These are phyloP conservation scores for Lepus townsendii DNA, from an alignment of 2,797 vertebrate genomes.

Conservation along the genomic window DNA sequence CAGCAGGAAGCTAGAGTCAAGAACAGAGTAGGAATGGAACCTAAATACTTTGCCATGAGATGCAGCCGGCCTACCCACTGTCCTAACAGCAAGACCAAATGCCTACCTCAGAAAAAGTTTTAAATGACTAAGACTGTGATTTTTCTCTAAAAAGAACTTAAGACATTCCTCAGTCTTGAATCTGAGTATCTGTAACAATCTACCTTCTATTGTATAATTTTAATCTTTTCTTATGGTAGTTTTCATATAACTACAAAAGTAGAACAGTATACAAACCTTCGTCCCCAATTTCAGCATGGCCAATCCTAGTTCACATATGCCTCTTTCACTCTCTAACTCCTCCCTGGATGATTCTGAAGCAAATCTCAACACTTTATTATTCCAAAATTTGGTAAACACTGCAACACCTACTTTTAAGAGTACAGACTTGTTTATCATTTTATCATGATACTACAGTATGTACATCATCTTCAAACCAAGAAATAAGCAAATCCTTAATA, in stretches of 20 bases:
- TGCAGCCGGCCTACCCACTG: too few relatives aligned
- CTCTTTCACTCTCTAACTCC: background rate
- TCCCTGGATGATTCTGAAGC: background rate
- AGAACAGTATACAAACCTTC: background rate
- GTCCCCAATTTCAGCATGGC: background rate
- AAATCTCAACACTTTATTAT: background rate
- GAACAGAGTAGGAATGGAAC: too few relatives aligned
- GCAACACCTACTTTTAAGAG: background rate
- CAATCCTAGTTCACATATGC: background rate
- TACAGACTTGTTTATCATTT: background rate
- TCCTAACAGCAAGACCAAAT: too few relatives aligned
- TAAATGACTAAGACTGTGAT: background rate
- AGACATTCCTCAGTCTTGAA: background rate
- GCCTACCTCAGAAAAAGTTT: background rate
- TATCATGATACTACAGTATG: background rate
- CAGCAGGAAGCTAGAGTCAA: too few relatives aligned
- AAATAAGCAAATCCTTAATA: background rate
- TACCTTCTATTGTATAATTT: background rate
- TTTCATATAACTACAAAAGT: background rate
- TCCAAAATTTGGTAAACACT: background rate
- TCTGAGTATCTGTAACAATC: constrained; percentile 5
- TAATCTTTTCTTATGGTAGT: constrained; percentile 9
- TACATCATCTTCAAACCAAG: background rate
- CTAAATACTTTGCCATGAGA: too few relatives aligned
- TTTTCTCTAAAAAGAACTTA: background rate